phyloP scores from a whole-genome alignment of 2,888 invertebrate species.

The Drosophila sordidula region DNA sequence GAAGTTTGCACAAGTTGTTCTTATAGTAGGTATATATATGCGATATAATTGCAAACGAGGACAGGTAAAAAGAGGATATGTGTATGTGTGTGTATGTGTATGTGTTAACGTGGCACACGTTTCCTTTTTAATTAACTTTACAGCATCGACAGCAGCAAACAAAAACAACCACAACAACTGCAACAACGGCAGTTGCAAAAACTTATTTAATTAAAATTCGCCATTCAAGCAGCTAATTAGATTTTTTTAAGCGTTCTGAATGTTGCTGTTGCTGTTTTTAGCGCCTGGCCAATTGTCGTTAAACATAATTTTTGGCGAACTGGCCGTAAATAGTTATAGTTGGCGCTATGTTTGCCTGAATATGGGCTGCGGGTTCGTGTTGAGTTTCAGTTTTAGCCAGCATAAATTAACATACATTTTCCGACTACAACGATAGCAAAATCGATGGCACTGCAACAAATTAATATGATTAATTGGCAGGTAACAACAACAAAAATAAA shows the following conservation, averaged over 20 bases:
- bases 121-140: slow-evolving; percentile 74
- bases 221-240: slow-evolving; percentile 77
- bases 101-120: slow-evolving; percentile 36
- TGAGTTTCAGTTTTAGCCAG: slow-evolving; percentile 40
- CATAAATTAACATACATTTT: slow-evolving; percentile 60
- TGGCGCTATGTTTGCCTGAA: slow-evolving; percentile 47
- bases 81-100: slow-evolving; percentile 6
- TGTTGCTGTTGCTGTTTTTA: slow-evolving; percentile 16
- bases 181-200: slow-evolving; percentile 43
- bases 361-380: slow-evolving; percentile 42
- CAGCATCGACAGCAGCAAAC: slow-evolving; percentile 42
- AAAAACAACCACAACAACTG: slow-evolving; percentile 14
- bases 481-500: slow-evolving; percentile 26
- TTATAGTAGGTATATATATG: neutral
- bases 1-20: slow-evolving; percentile 24
- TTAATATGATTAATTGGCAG: slow-evolving; percentile 76
- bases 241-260: slow-evolving; percentile 51
- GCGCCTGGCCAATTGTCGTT: slow-evolving; percentile 29
- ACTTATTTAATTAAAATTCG: slow-evolving; percentile 77
- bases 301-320: slow-evolving; percentile 50
- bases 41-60: slow-evolving; percentile 9
- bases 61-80: neutral
- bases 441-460: slow-evolving; percentile 66
- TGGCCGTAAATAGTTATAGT: slow-evolving; percentile 49
- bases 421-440: slow-evolving; percentile 32